Percentiles rank a stretch among this genome's conserved stretches.
Evolutionary conservation across 1,140 invertebrate species (phyloP).

Genomic region (Ips nitidus): DNA sequence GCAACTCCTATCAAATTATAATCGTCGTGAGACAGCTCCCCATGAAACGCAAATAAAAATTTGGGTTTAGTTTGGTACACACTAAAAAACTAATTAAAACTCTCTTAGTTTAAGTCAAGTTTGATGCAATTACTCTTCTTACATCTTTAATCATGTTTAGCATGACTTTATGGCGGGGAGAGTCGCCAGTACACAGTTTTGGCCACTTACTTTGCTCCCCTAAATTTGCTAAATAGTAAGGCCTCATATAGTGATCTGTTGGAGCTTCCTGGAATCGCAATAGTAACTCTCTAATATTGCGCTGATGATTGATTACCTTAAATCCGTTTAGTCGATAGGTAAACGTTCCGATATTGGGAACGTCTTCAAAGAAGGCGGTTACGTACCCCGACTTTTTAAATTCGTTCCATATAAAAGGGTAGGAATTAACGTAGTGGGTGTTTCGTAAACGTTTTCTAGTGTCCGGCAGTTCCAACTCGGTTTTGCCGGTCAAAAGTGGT

Average conservation of each 20-base stretch:
- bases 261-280: slow-evolving; percentile 60
- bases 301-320: slow-evolving; percentile 46
- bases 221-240: slow-evolving; percentile 69
- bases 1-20: slow-evolving; percentile 75
- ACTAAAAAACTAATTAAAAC: slow-evolving; percentile 49
- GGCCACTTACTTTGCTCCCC: slow-evolving; percentile 58
- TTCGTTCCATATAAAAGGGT: slow-evolving; percentile 83
- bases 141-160: slow-evolving; percentile 67
- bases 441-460: slow-evolving; percentile 70
- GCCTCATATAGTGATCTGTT: slow-evolving; percentile 88
- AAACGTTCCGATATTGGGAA: slow-evolving; percentile 82
- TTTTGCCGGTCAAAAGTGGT: slow-evolving; percentile 86
- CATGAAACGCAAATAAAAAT: slow-evolving; percentile 86
- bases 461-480: slow-evolving; percentile 85
- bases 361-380: slow-evolving; percentile 85
- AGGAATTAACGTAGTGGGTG: slow-evolving; percentile 71
- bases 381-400: slow-evolving; percentile 71
- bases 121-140: slow-evolving; percentile 26
- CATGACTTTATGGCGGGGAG: slow-evolving; percentile 72
- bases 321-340: slow-evolving; percentile 91
- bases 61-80: slow-evolving; percentile 70
- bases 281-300: neutral
- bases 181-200: slow-evolving; percentile 75
- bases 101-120: neutral
- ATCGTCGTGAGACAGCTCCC: slow-evolving; percentile 86